These are phyloP conservation scores for Kryptolebias marmoratus DNA, from an alignment of 2,113 vertebrate species.

Conservation along the genomic window DNA sequence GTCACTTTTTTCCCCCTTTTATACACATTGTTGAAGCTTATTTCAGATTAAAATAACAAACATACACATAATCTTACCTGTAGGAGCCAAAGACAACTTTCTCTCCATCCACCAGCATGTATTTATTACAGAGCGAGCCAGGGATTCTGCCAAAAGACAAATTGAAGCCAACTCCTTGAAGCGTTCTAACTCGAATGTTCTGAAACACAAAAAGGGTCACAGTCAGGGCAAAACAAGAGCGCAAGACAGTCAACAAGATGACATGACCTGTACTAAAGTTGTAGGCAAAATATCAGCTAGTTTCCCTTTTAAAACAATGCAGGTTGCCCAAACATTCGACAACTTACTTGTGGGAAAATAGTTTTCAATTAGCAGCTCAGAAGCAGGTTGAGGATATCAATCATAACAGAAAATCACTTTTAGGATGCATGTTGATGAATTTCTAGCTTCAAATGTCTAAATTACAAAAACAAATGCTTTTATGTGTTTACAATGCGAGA, in stretches of 20 bases:
- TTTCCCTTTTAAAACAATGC: background rate
- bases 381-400: too few species aligned
- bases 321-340: background rate
- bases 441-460: too few species aligned
- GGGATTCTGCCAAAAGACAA: constrained; percentile 86
- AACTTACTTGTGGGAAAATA: background rate
- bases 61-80: constrained; percentile 73
- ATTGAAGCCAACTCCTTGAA: constrained; percentile 86
- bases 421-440: too few species aligned
- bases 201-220: constrained; percentile 55
- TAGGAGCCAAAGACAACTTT: constrained; percentile 94
- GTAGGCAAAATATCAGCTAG: background rate
- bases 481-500: too few species aligned
- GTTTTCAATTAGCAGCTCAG: background rate
- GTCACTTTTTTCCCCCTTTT: background rate
- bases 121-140: constrained; percentile 86
- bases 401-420: too few species aligned
- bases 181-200: constrained; percentile 88
- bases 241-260: background rate
- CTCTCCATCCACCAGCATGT: constrained; percentile 95
- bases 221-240: background rate
- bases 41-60: background rate
- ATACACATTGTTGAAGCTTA: background rate
- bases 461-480: too few species aligned
- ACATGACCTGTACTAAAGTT: background rate